Evolutionary conservation across 2,888 invertebrate species (phyloP).

Genomic region (Phlogophora meticulosa): DNA sequence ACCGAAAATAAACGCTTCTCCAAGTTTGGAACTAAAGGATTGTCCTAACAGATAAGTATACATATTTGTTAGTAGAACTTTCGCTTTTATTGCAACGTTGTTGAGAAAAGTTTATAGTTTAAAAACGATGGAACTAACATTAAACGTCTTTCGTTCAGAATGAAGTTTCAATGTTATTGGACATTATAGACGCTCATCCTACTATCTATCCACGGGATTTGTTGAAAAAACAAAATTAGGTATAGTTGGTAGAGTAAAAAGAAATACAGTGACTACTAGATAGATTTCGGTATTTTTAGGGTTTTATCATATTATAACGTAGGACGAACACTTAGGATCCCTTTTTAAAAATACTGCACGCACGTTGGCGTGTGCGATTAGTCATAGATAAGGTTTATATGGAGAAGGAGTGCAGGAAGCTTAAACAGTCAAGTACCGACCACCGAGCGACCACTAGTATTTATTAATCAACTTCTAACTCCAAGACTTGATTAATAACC

Average conservation of each 20-base stretch:
- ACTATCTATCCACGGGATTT: background rate
- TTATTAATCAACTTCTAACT: conserved; percentile 7
- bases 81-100: conserved; percentile 30
- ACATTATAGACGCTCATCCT: conserved; percentile 7
- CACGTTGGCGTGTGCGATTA: no score
- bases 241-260: background rate
- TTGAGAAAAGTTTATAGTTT: conserved; percentile 25
- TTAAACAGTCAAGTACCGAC: no score
- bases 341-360: no score
- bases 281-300: background rate
- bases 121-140: conserved; percentile 8
- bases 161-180: conserved; percentile 20
- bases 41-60: conserved; percentile 22
- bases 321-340: no score
- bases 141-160: conserved; percentile 5
- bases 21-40: conserved; percentile 44
- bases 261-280: background rate
- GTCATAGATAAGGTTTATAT: no score
- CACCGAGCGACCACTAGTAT: no score
- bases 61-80: conserved; percentile 35
- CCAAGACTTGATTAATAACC: conserved; percentile 8
- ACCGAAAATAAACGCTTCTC: conserved; percentile 35
- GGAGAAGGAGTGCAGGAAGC: no score
- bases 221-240: conserved; percentile 2
- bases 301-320: no score